These are phyloP conservation scores for Paramormyrops kingsleyae DNA, from an alignment of 2,113 vertebrate species.

Conservation along the genomic window DNA sequence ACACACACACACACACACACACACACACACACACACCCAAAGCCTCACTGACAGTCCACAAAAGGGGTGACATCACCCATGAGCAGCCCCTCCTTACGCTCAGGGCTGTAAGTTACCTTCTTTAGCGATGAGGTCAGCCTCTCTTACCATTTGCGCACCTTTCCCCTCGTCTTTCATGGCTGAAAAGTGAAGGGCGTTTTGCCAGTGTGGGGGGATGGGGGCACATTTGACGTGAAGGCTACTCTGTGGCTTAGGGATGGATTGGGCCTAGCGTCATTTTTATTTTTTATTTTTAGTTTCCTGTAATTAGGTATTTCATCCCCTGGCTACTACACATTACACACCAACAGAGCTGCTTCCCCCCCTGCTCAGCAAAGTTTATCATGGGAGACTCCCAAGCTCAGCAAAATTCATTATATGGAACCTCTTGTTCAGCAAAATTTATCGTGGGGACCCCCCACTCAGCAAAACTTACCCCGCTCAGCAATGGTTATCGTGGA, in stretches of 20 bases:
- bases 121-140: constrained; percentile 83
- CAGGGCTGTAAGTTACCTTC: constrained; percentile 70
- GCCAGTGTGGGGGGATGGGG: constrained; percentile 77
- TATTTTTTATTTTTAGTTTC: constrained; percentile 32
- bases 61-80: constrained; percentile 78
- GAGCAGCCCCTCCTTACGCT: constrained; percentile 66
- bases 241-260: background rate
- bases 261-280: background rate
- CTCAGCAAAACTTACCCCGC: no score
- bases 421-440: no score
- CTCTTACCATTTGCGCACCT: constrained; percentile 68
- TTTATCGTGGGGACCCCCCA: no score
- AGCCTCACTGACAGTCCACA: constrained; percentile 64
- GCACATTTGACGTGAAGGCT: constrained; percentile 71
- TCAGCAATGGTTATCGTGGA: no score
- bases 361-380: no score
- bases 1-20: background rate
- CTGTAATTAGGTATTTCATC: background rate
- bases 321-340: background rate
- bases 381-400: no score
- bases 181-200: constrained; percentile 72
- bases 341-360: background rate
- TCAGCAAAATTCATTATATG: no score
- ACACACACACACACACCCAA: constrained; percentile 25
- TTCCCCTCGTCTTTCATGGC: constrained; percentile 63